Base-by-base conservation (phyloP, 2,888 invertebrate genomes). In the Drosophila putrida region DNA sequence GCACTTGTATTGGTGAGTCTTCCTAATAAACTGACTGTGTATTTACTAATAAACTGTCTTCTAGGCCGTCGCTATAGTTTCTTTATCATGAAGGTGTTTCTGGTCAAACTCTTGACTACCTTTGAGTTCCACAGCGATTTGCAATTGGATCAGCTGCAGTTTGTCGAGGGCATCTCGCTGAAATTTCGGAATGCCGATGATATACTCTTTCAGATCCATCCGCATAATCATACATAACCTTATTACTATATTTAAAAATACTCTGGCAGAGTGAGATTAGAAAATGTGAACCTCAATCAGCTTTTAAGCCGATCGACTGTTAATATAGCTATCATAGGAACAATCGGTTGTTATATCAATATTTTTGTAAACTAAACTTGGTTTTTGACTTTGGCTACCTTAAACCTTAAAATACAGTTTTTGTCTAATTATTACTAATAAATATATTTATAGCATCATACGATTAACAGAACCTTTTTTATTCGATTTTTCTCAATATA, bases 1-100 rank as follows among this genome's bases (percentile, higher is more conserved):
- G 91, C 38, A 90, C 90, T 35, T 92, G 91, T 62, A 91, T 92
- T 55, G 91, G 91, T 90, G 46, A 86, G 78, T 47, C 36, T 8
- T 39, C 1, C 20, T 6, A n/a, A 11, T 15, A 6, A 6, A 59
- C 10, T 15, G 0, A 13, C 13, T 6, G 1, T 9, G 13, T 10
- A 2, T 36, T 8, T 28, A n/a, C 6, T 38, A 10, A 44, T 39
- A 20, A 6, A 28, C n/a, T 46, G 9, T 58, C 10, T 20, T 64
- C 4, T 38, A 91, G 92, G 92, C 60, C 87, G 87, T 60, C 92
- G 91, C 47, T 91, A 91, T 55, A 91, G 92, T 27, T 81, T 90
- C 36, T 86, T 91, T 50, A 82, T 91, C 46, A 89, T 90, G 64
- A 92, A 92, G 72, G 87, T 91, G 43, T 81, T 91, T 53, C 73